A percentile compares a stretch with the other conserved stretches of the same genome.
Conservation (phyloP, 64 coral and sea anemone genomes). For the Cladopsammia gracilis region DNA sequence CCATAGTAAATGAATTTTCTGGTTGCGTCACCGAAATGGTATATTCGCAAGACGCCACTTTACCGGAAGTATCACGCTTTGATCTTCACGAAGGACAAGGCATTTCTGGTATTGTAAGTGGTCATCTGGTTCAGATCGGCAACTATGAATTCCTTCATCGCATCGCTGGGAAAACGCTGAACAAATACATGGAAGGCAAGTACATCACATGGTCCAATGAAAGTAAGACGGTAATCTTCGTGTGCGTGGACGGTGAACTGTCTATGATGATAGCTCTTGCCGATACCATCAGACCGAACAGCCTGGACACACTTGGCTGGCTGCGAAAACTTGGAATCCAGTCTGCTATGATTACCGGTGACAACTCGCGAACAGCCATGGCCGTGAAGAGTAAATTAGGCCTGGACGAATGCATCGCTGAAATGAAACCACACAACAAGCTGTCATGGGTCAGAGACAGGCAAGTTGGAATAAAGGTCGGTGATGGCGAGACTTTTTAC, state of each 20-base stretch:
- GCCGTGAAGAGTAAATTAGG: slow-evolving; percentile 86
- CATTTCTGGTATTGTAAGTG: slow-evolving; percentile 86
- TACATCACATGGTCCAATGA: slow-evolving; percentile 83
- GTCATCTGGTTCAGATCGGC: slow-evolving; percentile 76
- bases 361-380: slow-evolving; percentile 91
- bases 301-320: slow-evolving; percentile 69
- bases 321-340: slow-evolving; percentile 79
- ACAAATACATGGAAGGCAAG: slow-evolving; percentile 52
- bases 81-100: slow-evolving; percentile 88
- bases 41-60: slow-evolving; percentile 35
- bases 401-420: slow-evolving; percentile 88
- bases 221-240: slow-evolving; percentile 97
- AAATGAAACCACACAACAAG: slow-evolving; percentile 98
- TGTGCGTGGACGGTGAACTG: slow-evolving; percentile 75
- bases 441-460: slow-evolving; percentile 89
- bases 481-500: neutral
- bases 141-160: slow-evolving; percentile 73
- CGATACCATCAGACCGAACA: slow-evolving; percentile 78
- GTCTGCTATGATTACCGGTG: slow-evolving; percentile 96
- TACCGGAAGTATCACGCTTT: slow-evolving; percentile 88
- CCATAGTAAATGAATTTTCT: slow-evolving; percentile 89
- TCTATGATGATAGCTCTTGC: slow-evolving; percentile 95
- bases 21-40: slow-evolving; percentile 91
- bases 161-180: slow-evolving; percentile 15
- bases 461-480: slow-evolving; percentile 16